A percentile compares a stretch with the other conserved stretches of the same genome.
These are phyloP conservation scores for Chaetodon auriga DNA, from an alignment of 2,113 vertebrate genomes.

Conservation along the genomic window DNA sequence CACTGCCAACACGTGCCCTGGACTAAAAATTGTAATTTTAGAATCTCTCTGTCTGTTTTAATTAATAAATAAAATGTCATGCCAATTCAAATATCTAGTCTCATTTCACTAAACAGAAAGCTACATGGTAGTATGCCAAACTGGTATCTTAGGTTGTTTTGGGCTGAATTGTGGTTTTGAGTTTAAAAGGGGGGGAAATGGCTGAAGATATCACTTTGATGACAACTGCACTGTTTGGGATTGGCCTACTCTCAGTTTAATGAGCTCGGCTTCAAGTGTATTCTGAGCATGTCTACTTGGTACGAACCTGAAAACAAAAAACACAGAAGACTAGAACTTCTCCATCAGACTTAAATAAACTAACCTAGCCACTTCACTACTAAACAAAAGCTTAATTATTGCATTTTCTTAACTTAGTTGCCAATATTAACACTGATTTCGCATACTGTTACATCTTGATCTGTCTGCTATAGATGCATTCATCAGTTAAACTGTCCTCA, in stretches of 20 bases:
- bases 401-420: not conserved
- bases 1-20: not conserved
- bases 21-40: not conserved
- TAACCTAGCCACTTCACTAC: not conserved
- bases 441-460: not conserved
- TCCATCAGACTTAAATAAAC: not conserved
- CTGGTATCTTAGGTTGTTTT: not conserved
- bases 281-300: not conserved
- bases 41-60: not conserved
- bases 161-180: not conserved
- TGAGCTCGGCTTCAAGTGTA: not conserved
- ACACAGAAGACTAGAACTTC: not conserved
- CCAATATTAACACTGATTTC: not conserved
- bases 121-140: not conserved
- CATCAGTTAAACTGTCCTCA: not conserved
- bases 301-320: not conserved
- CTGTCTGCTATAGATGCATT: not conserved
- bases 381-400: not conserved
- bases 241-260: not conserved
- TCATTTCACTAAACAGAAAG: slow-evolving; percentile 2
- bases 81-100: not conserved
- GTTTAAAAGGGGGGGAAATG: not conserved
- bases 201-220: not conserved
- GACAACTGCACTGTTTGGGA: not conserved
- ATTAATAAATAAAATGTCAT: not conserved